Conservation (phyloP, 2,888 invertebrate genomes). For the Panopea generosa region DNA sequence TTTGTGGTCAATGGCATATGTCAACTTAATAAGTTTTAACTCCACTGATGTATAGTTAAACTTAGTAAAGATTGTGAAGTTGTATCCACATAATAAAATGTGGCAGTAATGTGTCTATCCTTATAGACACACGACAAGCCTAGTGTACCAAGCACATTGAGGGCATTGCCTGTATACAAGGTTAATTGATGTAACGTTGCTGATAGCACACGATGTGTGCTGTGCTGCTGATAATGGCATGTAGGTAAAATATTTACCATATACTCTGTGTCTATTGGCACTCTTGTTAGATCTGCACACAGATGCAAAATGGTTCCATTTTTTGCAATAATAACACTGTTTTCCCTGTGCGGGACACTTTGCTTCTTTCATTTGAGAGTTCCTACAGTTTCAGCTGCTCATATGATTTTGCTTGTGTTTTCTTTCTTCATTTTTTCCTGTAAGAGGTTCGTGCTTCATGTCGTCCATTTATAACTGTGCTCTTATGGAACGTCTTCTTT, state of each 20-base stretch:
- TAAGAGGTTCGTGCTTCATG: no score
- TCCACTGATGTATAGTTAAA: slow-evolving; percentile 34
- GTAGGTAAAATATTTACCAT: slow-evolving; percentile 8
- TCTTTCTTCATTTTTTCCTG: no score
- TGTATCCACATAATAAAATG: slow-evolving; percentile 23
- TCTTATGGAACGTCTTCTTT: background rate
- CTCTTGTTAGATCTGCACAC: background rate
- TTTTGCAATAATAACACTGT: background rate
- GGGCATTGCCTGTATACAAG: slow-evolving; percentile 21
- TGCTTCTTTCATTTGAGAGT: background rate
- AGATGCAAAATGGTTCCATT: background rate
- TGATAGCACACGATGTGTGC: slow-evolving; percentile 1
- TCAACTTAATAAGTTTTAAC: slow-evolving; percentile 31
- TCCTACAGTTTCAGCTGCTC: background rate
- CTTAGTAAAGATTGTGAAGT: slow-evolving; percentile 18
- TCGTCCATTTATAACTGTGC: background rate
- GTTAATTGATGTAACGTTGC: slow-evolving; percentile 9
- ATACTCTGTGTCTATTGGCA: slow-evolving; percentile 15
- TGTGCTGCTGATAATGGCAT: slow-evolving; percentile 4
- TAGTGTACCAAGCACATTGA: slow-evolving; percentile 19
- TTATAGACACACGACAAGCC: slow-evolving; percentile 3
- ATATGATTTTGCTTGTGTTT: background rate
- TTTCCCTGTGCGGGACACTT: background rate
- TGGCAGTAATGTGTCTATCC: background rate
- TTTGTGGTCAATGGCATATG: slow-evolving; percentile 21